Percentiles rank a stretch among this genome's conserved stretches.
Evolutionary conservation across 1,140 invertebrate genomes (phyloP).

Genomic region (Drosophila rhopaloa): DNA sequence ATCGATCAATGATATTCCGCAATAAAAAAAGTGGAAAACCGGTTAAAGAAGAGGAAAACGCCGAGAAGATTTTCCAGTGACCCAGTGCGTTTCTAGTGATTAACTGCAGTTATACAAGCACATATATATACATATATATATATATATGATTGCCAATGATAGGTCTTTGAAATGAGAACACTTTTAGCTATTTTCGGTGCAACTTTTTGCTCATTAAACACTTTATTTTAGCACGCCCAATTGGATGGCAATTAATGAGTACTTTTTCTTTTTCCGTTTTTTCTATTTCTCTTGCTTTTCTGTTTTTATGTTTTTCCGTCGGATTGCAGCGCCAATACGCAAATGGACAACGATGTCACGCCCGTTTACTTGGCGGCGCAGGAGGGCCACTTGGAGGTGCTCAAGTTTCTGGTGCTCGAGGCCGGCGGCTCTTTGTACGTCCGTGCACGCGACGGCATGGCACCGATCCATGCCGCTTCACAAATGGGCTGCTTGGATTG

Average conservation of each 20-base stretch:
- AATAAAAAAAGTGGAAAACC: conserved; percentile 6
- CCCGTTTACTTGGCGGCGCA: conserved; percentile 95
- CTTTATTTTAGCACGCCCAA: conserved; percentile 1
- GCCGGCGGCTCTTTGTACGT: conserved; percentile 90
- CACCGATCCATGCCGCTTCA: conserved; percentile 93
- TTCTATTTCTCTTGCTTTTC: too few species aligned
- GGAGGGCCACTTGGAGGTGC: conserved; percentile 93
- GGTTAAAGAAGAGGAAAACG: conserved; percentile 1
- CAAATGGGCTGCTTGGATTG: conserved; percentile 94
- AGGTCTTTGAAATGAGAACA: neutral
- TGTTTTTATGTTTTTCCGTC: too few species aligned
- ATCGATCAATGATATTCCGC: conserved; percentile 14
- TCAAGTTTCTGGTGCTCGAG: conserved; percentile 92
- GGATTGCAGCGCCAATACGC: conserved; percentile 90
- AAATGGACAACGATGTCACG: conserved; percentile 95
- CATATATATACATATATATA: neutral
- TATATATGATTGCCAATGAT: neutral
- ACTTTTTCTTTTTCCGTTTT: neutral
- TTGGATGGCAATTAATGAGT: conserved; percentile 12
- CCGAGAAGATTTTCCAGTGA: conserved; percentile 21
- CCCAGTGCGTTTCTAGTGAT: conserved; percentile 13
- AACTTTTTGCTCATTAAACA: conserved; percentile 45
- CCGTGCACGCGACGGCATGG: conserved; percentile 94
- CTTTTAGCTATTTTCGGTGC: conserved; percentile 20
- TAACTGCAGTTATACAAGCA: conserved; percentile 7